Base-by-base conservation (phyloP, 2,113 vertebrate species). In the Rattus rattus region DNA sequence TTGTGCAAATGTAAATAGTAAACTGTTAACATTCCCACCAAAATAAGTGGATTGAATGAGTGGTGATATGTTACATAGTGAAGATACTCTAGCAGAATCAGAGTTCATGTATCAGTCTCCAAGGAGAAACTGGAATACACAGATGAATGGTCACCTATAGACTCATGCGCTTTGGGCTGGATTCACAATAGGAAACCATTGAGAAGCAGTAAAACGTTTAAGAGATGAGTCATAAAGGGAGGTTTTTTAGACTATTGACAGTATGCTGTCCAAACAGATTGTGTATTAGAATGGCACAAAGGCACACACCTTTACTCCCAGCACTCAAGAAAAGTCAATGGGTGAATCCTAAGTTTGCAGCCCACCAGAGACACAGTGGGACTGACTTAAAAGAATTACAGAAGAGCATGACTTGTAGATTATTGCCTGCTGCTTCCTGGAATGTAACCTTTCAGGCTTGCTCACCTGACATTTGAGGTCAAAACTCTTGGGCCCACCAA, bases 401-500 rank as follows among this genome's bases (percentile, higher is more conserved):
- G 7, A 63, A 63, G 13, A 83, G 7, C n/a, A 39, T 13, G n/a
- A 19, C 11, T 83, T 83, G 13, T 30, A 49, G 36, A 43, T 17
- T 47, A 3, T 19, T 47, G 7, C 22, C 9, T 8, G n/a, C 65
- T 77, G 43, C 13, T 65, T 79, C 33, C 59, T 67, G 47, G 7
- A 47, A 56, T 28, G 17, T 56, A 56, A 5, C 14, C 4, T 90
- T 17, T 77, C 10, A 81, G 19, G n/a, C 16, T 22, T 33, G 7
- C 26, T 70, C 3, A 14, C 24, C 56, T 91, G 63, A 4, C 4
- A 28, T 24, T 33, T 85, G 8, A 52, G 69, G 16, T 39, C 39
- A 43, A 75, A 85, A 75, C 0, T 1, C n/a, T 20, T 7, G 1
- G 17, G 1, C 30, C 1, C 8, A 7, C 20, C 22, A 43, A 49